Percentiles rank a stretch among this genome's conserved stretches.
Evolutionary conservation across 2,888 invertebrate genomes (phyloP).

Genomic region (Chloromyia formosa): DNA sequence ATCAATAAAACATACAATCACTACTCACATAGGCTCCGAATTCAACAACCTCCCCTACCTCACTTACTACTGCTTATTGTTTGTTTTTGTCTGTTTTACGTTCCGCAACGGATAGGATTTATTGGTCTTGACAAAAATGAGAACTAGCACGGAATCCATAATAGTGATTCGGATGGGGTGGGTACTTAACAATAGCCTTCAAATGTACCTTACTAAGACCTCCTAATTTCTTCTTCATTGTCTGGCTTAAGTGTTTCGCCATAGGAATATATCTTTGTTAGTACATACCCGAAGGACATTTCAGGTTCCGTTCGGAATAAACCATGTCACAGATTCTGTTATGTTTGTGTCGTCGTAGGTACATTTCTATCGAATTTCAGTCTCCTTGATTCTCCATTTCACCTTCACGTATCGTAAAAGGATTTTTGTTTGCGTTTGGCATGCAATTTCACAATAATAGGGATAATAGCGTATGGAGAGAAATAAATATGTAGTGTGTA

Average conservation of each 20-base stretch:
- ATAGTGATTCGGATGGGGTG: not conserved
- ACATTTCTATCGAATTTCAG: not conserved
- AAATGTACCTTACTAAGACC: not conserved
- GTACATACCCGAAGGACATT: not conserved
- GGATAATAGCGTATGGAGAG: conserved; percentile 17
- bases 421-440: conserved; percentile 46
- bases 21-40: too few relatives aligned
- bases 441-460: conserved; percentile 46
- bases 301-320: not conserved
- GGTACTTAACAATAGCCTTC: not conserved
- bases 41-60: too few relatives aligned
- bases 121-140: conserved; percentile 7
- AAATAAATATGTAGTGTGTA: not conserved
- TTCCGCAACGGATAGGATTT: not conserved
- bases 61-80: too few relatives aligned
- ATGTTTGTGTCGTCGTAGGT: not conserved
- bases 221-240: conserved; percentile 4
- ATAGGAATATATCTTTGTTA: not conserved
- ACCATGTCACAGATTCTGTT: conserved; percentile 18
- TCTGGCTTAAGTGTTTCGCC: conserved; percentile 7
- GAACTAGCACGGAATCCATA: conserved; percentile 7
- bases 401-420: conserved; percentile 8
- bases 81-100: too few relatives aligned
- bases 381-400: not conserved
- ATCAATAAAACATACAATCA: too few relatives aligned